phyloP scores from a whole-genome alignment of 2,797 vertebrate species.

The Chelonia mydas region DNA sequence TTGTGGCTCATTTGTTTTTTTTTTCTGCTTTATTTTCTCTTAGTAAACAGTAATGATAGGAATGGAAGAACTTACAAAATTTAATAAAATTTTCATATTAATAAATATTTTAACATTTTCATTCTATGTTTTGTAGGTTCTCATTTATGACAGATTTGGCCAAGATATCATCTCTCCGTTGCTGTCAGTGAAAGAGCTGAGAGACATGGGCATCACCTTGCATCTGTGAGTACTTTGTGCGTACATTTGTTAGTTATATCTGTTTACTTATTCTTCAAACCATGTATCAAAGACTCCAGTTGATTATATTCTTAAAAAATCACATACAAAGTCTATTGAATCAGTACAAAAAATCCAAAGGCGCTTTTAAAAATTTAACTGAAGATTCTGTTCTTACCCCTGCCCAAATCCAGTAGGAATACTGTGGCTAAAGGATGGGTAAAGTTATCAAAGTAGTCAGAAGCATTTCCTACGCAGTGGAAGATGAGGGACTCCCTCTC shows the following conservation, averaged over 20 bases:
- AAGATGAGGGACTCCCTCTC: neutral
- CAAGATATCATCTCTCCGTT: constrained; percentile 98
- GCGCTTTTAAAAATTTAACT: neutral
- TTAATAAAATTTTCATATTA: constrained; percentile 7
- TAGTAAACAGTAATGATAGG: neutral
- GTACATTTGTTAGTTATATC: neutral
- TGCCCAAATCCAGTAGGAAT: neutral
- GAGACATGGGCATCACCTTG: constrained; percentile 98
- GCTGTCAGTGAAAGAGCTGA: constrained; percentile 94
- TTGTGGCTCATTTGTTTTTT: neutral
- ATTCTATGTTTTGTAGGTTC: constrained; percentile 83
- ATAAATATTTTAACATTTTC: neutral
- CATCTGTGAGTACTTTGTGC: constrained; percentile 88
- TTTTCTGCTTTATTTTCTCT: neutral
- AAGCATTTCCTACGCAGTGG: neutral
- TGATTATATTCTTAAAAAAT: neutral
- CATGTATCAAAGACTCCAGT: neutral
- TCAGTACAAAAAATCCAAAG: neutral
- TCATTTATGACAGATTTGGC: constrained; percentile 96
- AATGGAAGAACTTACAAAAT: neutral
- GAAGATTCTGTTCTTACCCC: neutral
- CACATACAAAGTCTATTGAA: neutral
- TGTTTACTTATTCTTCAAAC: constrained; percentile 6
- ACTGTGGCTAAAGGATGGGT: neutral
- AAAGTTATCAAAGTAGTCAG: neutral